A percentile compares a stretch with the other conserved stretches of the same genome.
phyloP scores from a whole-genome alignment of 2,113 vertebrate species.

The Picathartes gymnocephalus region DNA sequence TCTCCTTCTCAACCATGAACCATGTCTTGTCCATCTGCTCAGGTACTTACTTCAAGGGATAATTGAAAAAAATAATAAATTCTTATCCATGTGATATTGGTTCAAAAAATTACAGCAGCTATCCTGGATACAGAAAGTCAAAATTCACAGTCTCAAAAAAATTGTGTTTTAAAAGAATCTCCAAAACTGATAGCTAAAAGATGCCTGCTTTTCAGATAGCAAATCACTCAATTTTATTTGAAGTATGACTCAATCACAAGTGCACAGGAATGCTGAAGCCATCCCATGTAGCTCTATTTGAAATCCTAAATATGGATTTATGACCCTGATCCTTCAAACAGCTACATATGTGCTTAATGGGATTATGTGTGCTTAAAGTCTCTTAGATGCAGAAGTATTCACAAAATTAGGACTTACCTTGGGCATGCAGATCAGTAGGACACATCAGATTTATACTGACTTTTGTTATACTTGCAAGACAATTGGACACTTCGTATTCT shows the following conservation, averaged over 20 bases:
- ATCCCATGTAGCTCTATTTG: neutral
- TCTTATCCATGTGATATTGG: neutral
- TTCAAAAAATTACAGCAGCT: neutral
- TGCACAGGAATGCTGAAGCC: neutral
- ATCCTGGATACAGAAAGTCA: neutral
- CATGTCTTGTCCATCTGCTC: neutral
- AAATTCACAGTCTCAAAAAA: neutral
- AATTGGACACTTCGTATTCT: neutral
- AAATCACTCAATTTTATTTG: neutral
- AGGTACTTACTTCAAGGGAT: neutral
- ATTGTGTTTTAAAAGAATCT: neutral
- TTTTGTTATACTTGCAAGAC: neutral
- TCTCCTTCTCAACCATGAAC: neutral
- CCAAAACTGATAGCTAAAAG: neutral
- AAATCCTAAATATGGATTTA: conserved; percentile 49
- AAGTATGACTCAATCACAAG: neutral
- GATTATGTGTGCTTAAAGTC: conserved; percentile 6
- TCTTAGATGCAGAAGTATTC: neutral
- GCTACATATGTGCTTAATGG: neutral
- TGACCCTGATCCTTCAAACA: conserved; percentile 18
- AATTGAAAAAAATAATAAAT: neutral
- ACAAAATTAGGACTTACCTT: conserved; percentile 31
- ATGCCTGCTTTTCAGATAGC: neutral
- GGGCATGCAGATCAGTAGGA: neutral
- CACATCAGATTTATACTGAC: neutral